Evolutionary conservation across 2,888 invertebrate species (phyloP).

Genomic region (Odontocerum albicorne): DNA sequence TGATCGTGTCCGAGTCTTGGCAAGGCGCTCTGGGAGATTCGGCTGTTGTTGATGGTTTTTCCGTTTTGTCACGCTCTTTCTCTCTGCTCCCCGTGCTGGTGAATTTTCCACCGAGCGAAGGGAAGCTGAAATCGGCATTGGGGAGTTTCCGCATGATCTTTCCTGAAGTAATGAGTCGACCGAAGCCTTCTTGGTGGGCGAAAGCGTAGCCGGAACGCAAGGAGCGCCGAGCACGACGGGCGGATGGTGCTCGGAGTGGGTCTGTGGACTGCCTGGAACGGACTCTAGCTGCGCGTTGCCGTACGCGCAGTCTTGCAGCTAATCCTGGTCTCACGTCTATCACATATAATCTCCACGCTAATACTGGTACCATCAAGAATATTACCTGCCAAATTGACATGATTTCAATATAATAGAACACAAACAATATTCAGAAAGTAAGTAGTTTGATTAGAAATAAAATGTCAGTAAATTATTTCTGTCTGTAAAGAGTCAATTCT

Average conservation of each 20-base stretch:
- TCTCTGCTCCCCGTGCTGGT: conserved; percentile 40
- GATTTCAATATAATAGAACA: not conserved
- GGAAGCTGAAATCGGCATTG: conserved; percentile 75
- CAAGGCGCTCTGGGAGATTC: conserved; percentile 60
- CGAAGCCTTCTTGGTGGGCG: conserved; percentile 97
- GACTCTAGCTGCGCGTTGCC: conserved; percentile 70
- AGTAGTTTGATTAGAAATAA: not conserved
- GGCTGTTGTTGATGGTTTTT: conserved; percentile 42
- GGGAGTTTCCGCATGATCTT: conserved; percentile 91
- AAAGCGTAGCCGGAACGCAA: conserved; percentile 97
- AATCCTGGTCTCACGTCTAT: conserved; percentile 89
- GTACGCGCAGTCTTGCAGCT: conserved; percentile 87
- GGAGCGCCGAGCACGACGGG: conserved; percentile 85
- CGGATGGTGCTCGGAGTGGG: conserved; percentile 82
- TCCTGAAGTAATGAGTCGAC: conserved; percentile 94
- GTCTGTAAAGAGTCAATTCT: too few species aligned
- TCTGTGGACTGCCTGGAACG: conserved; percentile 73
- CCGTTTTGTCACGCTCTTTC: conserved; percentile 50
- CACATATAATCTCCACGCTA: conserved; percentile 94
- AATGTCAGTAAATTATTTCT: not conserved
- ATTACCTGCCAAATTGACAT: conserved; percentile 58
- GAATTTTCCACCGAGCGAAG: conserved; percentile 62
- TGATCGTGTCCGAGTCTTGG: conserved; percentile 73
- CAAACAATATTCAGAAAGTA: not conserved
- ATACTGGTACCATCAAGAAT: conserved; percentile 88